Evolutionary conservation across 2,113 vertebrate species (phyloP).

Genomic region (Beaufortia kweichowensis): DNA sequence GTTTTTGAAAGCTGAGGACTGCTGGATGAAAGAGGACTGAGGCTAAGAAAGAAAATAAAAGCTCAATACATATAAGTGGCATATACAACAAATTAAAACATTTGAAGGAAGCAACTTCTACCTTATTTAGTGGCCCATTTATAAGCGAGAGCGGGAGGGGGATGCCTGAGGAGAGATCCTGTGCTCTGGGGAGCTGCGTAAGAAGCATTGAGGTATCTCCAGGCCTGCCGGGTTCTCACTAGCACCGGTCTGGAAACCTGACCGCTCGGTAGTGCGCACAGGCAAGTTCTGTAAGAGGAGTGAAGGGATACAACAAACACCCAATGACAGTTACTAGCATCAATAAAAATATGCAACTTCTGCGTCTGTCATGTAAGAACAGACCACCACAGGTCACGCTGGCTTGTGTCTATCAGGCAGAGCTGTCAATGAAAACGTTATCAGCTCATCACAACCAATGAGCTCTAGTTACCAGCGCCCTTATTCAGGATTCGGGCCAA

Average conservation of each 20-base stretch:
- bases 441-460: constrained; percentile 1
- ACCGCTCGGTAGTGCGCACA: constrained; percentile 70
- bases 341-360: not conserved
- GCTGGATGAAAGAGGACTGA: constrained; percentile 75
- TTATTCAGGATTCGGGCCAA: constrained; percentile 15
- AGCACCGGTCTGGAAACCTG: constrained; percentile 69
- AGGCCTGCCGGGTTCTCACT: constrained; percentile 75
- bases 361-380: too few relatives aligned
- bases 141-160: constrained; percentile 71
- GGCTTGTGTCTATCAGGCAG: not conserved
- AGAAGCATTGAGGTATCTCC: constrained; percentile 79
- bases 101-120: constrained; percentile 54
- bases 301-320: not conserved
- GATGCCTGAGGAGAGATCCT: constrained; percentile 67
- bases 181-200: constrained; percentile 73
- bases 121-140: constrained; percentile 86
- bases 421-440: constrained; percentile 21
- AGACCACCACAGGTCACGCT: not conserved
- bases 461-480: constrained; percentile 30
- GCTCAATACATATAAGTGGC: not conserved
- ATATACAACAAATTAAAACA: not conserved
- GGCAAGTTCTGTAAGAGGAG: constrained; percentile 80
- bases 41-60: constrained; percentile 75
- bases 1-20: constrained; percentile 79
- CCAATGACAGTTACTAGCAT: not conserved